Conservation (phyloP, 2,888 invertebrate genomes). For the Zaprionus lineosus region DNA sequence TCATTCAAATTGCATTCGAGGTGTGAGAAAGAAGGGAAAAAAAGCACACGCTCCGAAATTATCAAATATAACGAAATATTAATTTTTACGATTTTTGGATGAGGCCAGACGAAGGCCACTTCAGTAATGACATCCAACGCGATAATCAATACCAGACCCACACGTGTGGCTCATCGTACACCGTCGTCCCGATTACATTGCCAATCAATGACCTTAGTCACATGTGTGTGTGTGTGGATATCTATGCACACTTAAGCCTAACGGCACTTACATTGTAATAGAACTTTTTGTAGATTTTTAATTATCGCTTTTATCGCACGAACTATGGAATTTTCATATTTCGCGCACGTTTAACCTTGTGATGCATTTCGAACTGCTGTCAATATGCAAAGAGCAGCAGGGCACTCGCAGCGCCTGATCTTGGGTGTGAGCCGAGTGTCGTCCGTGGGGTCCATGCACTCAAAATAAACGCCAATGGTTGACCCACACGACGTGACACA, state of each 20-base stretch:
- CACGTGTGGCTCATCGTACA: conserved; percentile 30
- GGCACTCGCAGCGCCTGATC: conserved; percentile 7
- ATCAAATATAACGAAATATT: conserved; percentile 27
- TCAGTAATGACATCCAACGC: conserved; percentile 13
- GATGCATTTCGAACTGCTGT: conserved; percentile 39
- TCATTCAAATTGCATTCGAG: conserved; percentile 32
- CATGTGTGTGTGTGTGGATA: not conserved
- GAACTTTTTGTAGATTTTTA: not conserved
- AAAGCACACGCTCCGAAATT: conserved; percentile 29
- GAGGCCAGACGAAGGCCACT: not conserved
- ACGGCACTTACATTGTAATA: not conserved
- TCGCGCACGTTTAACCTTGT: conserved; percentile 27
- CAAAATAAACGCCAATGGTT: conserved; percentile 41
- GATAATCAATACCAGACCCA: conserved; percentile 18
- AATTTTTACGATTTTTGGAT: conserved; percentile 10
- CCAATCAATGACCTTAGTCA: conserved; percentile 3
- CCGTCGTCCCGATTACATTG: conserved; percentile 19
- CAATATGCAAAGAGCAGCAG: conserved; percentile 16
- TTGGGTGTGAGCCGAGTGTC: conserved; percentile 2
- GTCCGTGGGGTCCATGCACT: conserved; percentile 59
- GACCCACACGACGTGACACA: conserved; percentile 39
- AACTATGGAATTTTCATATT: not conserved
- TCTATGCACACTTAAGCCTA: not conserved
- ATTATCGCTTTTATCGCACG: no score
- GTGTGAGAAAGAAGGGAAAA: conserved; percentile 4